Evolutionary conservation across 2,113 vertebrate genomes (phyloP).

Genomic region (Apodemus speciosus): DNA sequence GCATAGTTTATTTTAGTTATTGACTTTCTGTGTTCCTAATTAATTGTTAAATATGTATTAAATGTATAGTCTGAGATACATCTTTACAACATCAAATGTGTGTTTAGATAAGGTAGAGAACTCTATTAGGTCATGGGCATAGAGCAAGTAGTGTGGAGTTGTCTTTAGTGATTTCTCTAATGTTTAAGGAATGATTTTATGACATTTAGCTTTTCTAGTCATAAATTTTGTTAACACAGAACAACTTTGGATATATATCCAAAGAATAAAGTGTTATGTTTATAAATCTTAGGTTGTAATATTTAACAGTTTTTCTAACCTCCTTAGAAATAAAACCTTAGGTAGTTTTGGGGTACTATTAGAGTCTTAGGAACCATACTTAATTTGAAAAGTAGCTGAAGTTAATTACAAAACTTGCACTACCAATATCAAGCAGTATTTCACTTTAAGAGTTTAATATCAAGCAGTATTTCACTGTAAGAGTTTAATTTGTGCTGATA

Average conservation of each 20-base stretch:
- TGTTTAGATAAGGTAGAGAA: background rate
- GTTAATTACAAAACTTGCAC: background rate
- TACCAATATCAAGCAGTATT: background rate
- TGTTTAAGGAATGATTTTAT: constrained; percentile 50
- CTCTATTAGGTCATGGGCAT: background rate
- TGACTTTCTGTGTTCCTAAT: background rate
- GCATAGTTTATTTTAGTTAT: background rate
- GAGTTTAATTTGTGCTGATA: constrained; percentile 22
- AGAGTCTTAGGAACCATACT: background rate
- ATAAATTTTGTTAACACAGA: constrained; percentile 48
- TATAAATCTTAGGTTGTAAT: constrained; percentile 42
- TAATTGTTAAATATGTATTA: constrained; percentile 18
- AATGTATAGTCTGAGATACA: background rate
- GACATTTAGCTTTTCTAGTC: background rate
- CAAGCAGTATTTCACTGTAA: background rate
- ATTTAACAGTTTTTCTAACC: background rate
- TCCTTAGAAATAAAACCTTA: background rate
- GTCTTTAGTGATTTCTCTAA: background rate
- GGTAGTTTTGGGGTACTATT: background rate
- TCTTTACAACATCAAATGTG: background rate
- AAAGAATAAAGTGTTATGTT: constrained; percentile 23
- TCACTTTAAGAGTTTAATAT: background rate
- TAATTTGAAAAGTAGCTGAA: constrained; percentile 25
- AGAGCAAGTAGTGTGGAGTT: background rate
- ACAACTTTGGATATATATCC: background rate